phyloP scores from a whole-genome alignment of 2,888 invertebrate species.

The Apotomis betuletana region DNA sequence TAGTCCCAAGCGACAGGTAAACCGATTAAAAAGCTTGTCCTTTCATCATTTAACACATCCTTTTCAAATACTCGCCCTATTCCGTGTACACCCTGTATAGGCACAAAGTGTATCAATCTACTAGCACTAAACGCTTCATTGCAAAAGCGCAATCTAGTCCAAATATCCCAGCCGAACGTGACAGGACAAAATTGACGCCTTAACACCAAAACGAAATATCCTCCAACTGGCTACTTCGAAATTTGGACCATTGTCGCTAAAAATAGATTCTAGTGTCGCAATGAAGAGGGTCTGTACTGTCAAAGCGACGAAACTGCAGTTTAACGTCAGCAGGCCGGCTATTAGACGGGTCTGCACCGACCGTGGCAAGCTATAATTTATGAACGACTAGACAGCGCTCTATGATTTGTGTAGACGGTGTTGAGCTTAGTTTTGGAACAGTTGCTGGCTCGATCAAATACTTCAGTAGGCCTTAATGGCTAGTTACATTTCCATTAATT shows the following conservation, averaged over 20 bases:
- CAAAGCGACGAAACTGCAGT: constrained; percentile 31
- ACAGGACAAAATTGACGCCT: background rate
- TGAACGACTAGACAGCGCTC: no score
- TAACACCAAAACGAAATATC: background rate
- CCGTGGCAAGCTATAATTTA: no score
- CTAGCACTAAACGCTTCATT: background rate
- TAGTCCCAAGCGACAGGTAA: no score
- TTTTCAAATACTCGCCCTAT: no score
- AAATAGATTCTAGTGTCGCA: no score
- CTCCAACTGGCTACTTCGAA: background rate
- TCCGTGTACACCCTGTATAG: no score
- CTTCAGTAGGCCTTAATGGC: no score
- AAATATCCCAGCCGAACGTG: background rate
- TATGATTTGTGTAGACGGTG: no score
- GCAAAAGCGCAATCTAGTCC: background rate
- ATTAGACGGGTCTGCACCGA: constrained; percentile 1
- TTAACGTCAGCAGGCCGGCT: constrained; percentile 14
- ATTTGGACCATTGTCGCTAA: background rate
- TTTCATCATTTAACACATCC: no score
- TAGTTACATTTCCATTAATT: no score
- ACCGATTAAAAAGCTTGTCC: no score
- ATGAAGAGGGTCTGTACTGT: background rate
- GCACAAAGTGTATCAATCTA: background rate
- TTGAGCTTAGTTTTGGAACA: background rate
- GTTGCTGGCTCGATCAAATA: no score